These are phyloP conservation scores for Leptinotarsa texana DNA, from an alignment of 1,140 invertebrate genomes.

Conservation along the genomic window DNA sequence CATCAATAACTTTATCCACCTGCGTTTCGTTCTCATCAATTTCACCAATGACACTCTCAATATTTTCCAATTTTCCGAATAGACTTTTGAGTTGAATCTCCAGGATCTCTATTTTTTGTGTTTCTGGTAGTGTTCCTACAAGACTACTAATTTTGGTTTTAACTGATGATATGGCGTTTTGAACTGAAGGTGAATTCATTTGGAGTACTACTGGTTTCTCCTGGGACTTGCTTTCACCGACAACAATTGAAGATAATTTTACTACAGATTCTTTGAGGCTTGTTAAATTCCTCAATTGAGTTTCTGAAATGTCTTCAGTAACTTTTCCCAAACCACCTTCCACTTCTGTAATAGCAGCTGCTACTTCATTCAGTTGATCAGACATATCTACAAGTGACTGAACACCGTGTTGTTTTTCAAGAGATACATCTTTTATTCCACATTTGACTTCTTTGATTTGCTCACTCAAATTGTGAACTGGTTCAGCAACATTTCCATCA, in stretches of 20 bases:
- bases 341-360: neutral
- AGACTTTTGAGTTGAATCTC: neutral
- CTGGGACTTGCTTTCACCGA: neutral
- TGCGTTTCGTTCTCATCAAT: neutral
- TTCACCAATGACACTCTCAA: neutral
- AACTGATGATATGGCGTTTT: neutral
- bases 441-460: neutral
- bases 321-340: neutral
- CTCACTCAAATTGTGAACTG: neutral
- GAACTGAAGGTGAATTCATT: neutral
- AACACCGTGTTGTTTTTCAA: slow-evolving; percentile 13
- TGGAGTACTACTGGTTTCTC: neutral
- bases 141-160: neutral
- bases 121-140: neutral
- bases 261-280: neutral
- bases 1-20: neutral
- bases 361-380: neutral
- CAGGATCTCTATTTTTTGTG: neutral
- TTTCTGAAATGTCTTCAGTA: neutral
- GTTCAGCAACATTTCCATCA: neutral
- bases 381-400: neutral
- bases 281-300: neutral
- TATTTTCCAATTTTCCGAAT: neutral
- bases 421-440: neutral
- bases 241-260: neutral